Percentiles rank a stretch among this genome's conserved stretches.
Conservation (phyloP, 2,888 invertebrate species). For the Andrena hattorfiana region DNA sequence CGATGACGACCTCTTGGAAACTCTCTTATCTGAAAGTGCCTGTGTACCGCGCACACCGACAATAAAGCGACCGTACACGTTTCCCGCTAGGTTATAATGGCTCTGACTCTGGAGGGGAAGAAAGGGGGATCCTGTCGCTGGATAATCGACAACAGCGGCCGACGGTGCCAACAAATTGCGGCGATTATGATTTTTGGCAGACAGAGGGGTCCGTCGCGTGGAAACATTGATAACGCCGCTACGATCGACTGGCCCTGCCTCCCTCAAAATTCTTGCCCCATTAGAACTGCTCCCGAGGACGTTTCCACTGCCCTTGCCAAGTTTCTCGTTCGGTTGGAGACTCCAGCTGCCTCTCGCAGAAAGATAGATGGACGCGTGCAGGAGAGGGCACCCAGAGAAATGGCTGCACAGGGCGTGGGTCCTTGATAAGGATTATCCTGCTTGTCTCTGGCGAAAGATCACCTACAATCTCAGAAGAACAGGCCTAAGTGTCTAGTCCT, state of each 20-base stretch:
- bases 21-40: constrained; percentile 63
- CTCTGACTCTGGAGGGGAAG: neutral
- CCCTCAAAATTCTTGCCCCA: neutral
- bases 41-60: constrained; percentile 44
- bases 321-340: neutral
- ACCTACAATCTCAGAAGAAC: constrained; percentile 9
- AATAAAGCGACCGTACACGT: constrained; percentile 59
- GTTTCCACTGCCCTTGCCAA: neutral
- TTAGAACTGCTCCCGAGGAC: neutral
- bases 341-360: neutral
- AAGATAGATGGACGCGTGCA: neutral
- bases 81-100: constrained; percentile 44
- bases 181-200: constrained; percentile 16
- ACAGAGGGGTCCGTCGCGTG: neutral
- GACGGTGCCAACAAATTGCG: constrained; percentile 36
- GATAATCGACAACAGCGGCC: constrained; percentile 54
- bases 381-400: constrained; percentile 6
- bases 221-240: neutral
- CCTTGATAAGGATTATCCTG: constrained; percentile 17
- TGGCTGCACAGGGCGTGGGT: neutral
- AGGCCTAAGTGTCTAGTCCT: constrained; percentile 4
- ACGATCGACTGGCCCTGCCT: no score
- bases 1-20: constrained; percentile 60
- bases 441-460: neutral
- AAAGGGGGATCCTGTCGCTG: constrained; percentile 27